Percentiles rank a stretch among this genome's conserved stretches.
Conservation (phyloP, 2,888 invertebrate species). For the Drosophila paramelanica region DNA sequence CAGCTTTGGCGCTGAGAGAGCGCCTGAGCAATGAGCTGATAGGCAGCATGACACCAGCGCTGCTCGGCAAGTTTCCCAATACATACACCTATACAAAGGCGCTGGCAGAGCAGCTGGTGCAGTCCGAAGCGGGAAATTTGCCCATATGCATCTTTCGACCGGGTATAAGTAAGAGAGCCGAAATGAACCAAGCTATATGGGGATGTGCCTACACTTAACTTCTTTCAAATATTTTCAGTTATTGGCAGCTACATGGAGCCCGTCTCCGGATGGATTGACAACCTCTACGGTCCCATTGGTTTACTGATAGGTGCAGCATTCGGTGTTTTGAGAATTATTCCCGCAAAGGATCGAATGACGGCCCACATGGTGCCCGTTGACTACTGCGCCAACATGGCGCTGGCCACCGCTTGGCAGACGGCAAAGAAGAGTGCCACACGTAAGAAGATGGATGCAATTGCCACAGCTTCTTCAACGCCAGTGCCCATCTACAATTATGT, state of each 20-base stretch:
- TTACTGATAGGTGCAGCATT: conserved; percentile 86
- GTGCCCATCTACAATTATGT: conserved; percentile 90
- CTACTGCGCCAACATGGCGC: conserved; percentile 84
- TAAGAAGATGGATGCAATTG: conserved; percentile 28
- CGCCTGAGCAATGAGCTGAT: conserved; percentile 82
- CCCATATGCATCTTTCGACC: conserved; percentile 89
- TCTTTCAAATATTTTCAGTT: conserved; percentile 25
- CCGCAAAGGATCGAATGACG: conserved; percentile 73
- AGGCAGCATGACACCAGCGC: conserved; percentile 74
- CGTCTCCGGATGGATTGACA: conserved; percentile 89
- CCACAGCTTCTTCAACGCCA: conserved; percentile 2
- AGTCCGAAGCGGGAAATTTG: conserved; percentile 86
- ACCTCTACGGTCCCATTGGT: conserved; percentile 87
- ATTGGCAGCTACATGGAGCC: conserved; percentile 86
- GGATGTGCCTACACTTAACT: neutral
- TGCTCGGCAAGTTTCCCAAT: conserved; percentile 86
- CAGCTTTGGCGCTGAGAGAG: conserved; percentile 80
- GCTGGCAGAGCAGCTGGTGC: conserved; percentile 88
- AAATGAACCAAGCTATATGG: conserved; percentile 49
- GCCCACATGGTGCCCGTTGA: conserved; percentile 86
- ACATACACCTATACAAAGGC: conserved; percentile 91
- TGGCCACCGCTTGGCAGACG: conserved; percentile 85
- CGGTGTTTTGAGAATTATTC: conserved; percentile 86
- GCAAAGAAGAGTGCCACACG: conserved; percentile 50
- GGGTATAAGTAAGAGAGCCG: conserved; percentile 87